These are phyloP conservation scores for Wiebesia pumilae DNA, from an alignment of 1,140 invertebrate genomes.

Conservation along the genomic window DNA sequence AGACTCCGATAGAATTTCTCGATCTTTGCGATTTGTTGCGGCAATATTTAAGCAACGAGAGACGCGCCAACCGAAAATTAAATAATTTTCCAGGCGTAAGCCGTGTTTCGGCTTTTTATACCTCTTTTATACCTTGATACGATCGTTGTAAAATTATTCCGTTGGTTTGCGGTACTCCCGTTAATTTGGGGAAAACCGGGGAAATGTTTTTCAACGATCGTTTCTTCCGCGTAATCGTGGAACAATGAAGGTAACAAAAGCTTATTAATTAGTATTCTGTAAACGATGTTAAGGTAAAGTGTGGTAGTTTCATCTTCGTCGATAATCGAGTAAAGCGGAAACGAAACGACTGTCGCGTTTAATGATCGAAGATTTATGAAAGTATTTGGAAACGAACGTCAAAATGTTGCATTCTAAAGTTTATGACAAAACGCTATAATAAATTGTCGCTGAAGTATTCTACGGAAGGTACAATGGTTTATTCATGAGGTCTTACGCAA, in stretches of 20 bases:
- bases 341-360: conserved; percentile 14
- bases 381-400: conserved; percentile 35
- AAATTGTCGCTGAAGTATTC: conserved; percentile 29
- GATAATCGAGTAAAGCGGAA: conserved; percentile 6
- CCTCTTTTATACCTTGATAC: too few species aligned
- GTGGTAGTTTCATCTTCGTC: neutral
- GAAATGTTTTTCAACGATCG: too few species aligned
- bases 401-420: conserved; percentile 30
- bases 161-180: too few species aligned
- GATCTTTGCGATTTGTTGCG: neutral
- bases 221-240: too few species aligned
- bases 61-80: neutral
- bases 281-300: neutral
- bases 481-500: conserved; percentile 23
- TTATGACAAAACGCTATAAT: conserved; percentile 32
- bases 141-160: too few species aligned
- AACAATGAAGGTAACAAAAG: too few species aligned
- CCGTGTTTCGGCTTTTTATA: too few species aligned
- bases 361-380: conserved; percentile 19
- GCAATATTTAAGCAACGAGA: neutral
- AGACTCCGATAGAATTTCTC: neutral
- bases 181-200: too few species aligned
- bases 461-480: conserved; percentile 34
- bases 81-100: too few species aligned
- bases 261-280: too few species aligned